Evolutionary conservation across 2,888 invertebrate genomes (phyloP), one percentile per base, ranked within the genome.

Genomic region (Sinopyrophorus schimmeli): DNA sequence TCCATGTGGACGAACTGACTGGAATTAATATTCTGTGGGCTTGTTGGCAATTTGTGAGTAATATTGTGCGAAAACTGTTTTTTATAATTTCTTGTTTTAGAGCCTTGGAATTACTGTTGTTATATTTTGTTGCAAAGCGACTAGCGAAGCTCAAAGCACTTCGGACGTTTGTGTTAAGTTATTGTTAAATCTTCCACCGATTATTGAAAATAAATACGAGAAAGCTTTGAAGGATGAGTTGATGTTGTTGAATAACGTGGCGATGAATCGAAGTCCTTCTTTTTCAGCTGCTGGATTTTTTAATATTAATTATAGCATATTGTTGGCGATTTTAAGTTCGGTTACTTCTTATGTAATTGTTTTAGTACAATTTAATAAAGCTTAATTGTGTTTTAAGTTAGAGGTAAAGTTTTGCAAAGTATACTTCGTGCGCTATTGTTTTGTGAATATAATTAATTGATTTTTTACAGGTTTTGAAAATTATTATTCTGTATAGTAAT

Each of bases 271-370:
- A 47, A 47, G 47, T 14, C 55, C 60, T 5, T 30, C 26, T 5
- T 57, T 64, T 28, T 51, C 58, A 11, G 65, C 65, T 11, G 60
- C 59, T 9, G 63, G 62, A 7, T 65, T 63, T 42, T 64, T 64
- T 26, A 41, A 51, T 2, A 50, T 65, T 1, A 55, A 64, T 41
- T 47, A 53, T 30, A 48, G 53, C 9, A 58, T 60, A 47, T 14
- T 63, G 10, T 62, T 62, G 14, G 58, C 59, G 5, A 53, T 65
- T 10, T 40, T 63, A 5, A 61, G 59, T 14, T 60, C 60, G 18
- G 46, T 63, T n/a, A 61, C 60, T 16, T 63, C 65, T 1, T 63
- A 64, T 41, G 50, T 64, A 34, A 62, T 65, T 46, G 63, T 65
- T 6, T 37, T 59, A 3, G 54, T 63, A 15, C 62, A 63, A 40